Evolutionary conservation across 2,113 vertebrate species (phyloP).

Genomic region (Albula goreensis): DNA sequence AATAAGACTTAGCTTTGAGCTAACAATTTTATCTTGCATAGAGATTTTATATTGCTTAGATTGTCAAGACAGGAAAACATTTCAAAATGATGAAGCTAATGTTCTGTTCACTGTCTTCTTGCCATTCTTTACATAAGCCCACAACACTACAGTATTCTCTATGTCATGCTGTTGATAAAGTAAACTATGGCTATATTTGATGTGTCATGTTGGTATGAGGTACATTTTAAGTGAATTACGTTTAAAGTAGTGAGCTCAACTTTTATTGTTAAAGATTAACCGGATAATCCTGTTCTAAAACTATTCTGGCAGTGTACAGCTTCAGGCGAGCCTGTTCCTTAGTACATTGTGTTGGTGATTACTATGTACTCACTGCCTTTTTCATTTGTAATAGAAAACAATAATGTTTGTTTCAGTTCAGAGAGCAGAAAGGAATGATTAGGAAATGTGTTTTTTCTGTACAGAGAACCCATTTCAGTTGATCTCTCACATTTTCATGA

Average conservation of each 20-base stretch:
- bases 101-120: background rate
- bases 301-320: conserved; percentile 1
- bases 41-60: background rate
- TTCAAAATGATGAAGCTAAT: background rate
- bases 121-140: background rate
- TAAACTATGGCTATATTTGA: background rate
- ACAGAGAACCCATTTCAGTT: conserved; percentile 28
- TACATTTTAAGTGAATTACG: background rate
- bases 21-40: background rate
- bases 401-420: conserved; percentile 24
- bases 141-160: background rate
- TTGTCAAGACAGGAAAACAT: background rate
- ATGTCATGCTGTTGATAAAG: background rate
- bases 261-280: conserved; percentile 11
- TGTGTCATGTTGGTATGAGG: background rate
- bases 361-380: conserved; percentile 1
- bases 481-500: conserved; percentile 27
- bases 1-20: background rate
- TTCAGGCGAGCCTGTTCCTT: conserved; percentile 4
- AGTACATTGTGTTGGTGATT: conserved; percentile 22
- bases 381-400: conserved; percentile 23
- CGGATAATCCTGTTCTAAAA: conserved; percentile 12
- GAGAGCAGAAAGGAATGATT: conserved; percentile 12
- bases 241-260: background rate
- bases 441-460: conserved; percentile 19